Conservation (phyloP, 1,140 invertebrate species). For the Onthophagus taurus region DNA sequence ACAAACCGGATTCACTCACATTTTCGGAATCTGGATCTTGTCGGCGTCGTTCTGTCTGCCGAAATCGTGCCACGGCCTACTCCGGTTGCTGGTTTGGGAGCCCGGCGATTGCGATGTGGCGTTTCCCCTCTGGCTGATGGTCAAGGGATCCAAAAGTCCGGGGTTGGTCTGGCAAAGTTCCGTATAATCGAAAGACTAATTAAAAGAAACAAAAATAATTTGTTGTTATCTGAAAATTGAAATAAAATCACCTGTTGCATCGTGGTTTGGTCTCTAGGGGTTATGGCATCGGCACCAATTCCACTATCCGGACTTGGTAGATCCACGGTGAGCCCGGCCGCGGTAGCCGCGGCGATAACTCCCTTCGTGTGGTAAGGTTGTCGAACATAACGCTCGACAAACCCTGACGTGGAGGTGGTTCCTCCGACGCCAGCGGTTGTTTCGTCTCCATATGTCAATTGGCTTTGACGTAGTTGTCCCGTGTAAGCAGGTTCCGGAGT, state of each 20-base stretch:
- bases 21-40: slow-evolving; percentile 95
- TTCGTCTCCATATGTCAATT: slow-evolving; percentile 40
- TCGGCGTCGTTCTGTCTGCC: slow-evolving; percentile 86
- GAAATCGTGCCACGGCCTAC: slow-evolving; percentile 84
- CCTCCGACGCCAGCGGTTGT: slow-evolving; percentile 33
- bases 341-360: slow-evolving; percentile 42
- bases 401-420: slow-evolving; percentile 38
- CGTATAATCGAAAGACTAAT: slow-evolving; percentile 79
- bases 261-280: slow-evolving; percentile 75
- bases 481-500: slow-evolving; percentile 41
- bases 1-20: slow-evolving; percentile 63
- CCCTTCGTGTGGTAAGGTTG: slow-evolving; percentile 44
- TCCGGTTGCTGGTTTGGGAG: slow-evolving; percentile 50
- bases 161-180: slow-evolving; percentile 66
- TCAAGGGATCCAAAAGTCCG: slow-evolving; percentile 37
- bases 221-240: background rate
- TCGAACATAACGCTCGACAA: slow-evolving; percentile 46
- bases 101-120: slow-evolving; percentile 53
- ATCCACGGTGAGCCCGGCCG: slow-evolving; percentile 77
- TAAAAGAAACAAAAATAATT: slow-evolving; percentile 12
- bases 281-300: slow-evolving; percentile 83
- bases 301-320: slow-evolving; percentile 85
- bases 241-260: slow-evolving; percentile 73
- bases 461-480: slow-evolving; percentile 43
- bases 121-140: slow-evolving; percentile 46